Conservation (phyloP, 2,888 invertebrate genomes). For the Pyrrhia umbra region DNA sequence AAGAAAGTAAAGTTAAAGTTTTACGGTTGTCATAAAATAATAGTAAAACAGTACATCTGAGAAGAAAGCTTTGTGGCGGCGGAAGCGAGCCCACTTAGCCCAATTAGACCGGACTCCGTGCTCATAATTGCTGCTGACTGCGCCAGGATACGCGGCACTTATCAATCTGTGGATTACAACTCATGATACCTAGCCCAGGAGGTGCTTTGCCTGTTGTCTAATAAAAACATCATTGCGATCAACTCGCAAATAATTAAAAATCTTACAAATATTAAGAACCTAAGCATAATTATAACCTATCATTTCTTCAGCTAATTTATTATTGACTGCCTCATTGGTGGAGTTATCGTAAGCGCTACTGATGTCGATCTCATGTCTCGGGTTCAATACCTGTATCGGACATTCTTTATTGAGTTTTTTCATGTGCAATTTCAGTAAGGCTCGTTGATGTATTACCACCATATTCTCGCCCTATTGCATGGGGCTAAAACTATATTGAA, state of each 20-base stretch:
- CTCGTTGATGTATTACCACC: no score
- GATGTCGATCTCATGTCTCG: not conserved
- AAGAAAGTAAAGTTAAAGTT: conserved; percentile 15
- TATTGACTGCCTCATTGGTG: not conserved
- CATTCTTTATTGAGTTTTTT: no score
- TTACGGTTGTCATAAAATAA: conserved; percentile 46
- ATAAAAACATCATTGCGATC: not conserved
- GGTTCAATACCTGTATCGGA: not conserved
- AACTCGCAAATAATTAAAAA: not conserved
- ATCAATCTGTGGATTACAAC: conserved; percentile 50
- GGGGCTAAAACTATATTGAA: no score
- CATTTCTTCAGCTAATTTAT: not conserved
- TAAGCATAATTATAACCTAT: not conserved
- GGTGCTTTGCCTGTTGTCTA: conserved; percentile 17
- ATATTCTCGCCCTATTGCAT: no score
- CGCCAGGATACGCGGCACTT: conserved; percentile 49
- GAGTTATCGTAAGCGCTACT: not conserved
- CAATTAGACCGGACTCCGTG: conserved; percentile 69
- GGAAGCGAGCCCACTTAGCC: conserved; percentile 75
- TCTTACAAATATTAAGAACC: not conserved
- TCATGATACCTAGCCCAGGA: conserved; percentile 16
- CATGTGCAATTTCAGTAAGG: no score
- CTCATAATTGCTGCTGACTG: conserved; percentile 57
- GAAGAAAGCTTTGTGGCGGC: conserved; percentile 63
- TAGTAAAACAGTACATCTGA: conserved; percentile 47